phyloP scores from a whole-genome alignment of 2,797 vertebrate genomes.

The Trachurus trachurus region DNA sequence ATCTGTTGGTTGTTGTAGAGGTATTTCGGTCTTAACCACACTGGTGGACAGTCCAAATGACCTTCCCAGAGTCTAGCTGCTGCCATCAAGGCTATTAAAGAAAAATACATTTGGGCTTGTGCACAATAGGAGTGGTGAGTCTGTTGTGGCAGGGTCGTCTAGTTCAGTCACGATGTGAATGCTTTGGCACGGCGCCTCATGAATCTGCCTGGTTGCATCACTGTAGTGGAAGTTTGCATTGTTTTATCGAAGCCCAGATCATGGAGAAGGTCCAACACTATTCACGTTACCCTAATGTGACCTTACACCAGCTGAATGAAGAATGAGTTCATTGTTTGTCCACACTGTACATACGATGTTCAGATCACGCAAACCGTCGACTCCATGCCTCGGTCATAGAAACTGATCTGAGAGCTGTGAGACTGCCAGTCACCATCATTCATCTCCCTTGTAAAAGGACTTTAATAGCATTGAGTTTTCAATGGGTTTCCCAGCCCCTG shows the following conservation, averaged over 20 bases:
- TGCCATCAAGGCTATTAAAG: background rate
- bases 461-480: too few relatives aligned
- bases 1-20: background rate
- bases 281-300: slow-evolving; percentile 50
- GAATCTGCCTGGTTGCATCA: slow-evolving; percentile 33
- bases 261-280: slow-evolving; percentile 60
- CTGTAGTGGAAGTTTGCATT: slow-evolving; percentile 57
- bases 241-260: slow-evolving; percentile 46
- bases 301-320: slow-evolving; percentile 45
- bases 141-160: slow-evolving; percentile 7
- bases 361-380: slow-evolving; percentile 19
- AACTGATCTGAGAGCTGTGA: slow-evolving; percentile 1
- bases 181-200: slow-evolving; percentile 57
- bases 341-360: slow-evolving; percentile 21
- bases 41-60: background rate
- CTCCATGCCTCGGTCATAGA: background rate
- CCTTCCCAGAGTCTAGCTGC: too few relatives aligned
- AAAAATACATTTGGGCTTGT: background rate
- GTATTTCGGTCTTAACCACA: background rate
- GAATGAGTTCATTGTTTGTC: slow-evolving; percentile 64
- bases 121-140: background rate
- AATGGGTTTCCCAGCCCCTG: background rate
- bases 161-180: slow-evolving; percentile 40
- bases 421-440: background rate
- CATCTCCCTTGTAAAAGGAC: background rate